These are phyloP conservation scores for Bombus polaris DNA, from an alignment of 1,140 invertebrate species.

Conservation along the genomic window DNA sequence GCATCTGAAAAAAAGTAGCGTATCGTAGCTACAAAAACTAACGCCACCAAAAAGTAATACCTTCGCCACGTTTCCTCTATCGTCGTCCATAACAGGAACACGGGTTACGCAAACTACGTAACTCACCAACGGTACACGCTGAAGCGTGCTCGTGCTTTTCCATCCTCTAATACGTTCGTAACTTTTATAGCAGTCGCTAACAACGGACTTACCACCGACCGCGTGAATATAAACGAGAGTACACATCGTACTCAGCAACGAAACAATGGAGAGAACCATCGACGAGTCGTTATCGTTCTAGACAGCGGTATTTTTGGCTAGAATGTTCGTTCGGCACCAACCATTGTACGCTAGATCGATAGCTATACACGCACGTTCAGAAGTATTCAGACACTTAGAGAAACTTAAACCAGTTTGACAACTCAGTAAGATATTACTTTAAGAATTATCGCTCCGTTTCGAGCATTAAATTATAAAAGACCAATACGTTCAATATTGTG, in stretches of 20 bases:
- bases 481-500: not conserved
- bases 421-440: not conserved
- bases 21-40: not conserved
- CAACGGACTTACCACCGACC: constrained; percentile 1
- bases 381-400: not conserved
- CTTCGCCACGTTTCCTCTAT: not conserved
- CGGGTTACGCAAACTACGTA: not conserved
- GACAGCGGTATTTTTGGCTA: constrained; percentile 43
- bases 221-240: constrained; percentile 13
- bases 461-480: not conserved
- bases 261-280: not conserved
- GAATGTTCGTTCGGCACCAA: not conserved
- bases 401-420: not conserved
- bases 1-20: not conserved
- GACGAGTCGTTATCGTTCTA: constrained; percentile 14
- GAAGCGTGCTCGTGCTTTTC: not conserved
- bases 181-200: constrained; percentile 21
- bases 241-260: not conserved
- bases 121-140: not conserved
- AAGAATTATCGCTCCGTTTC: not conserved
- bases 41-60: not conserved
- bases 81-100: not conserved
- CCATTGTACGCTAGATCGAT: constrained; percentile 43
- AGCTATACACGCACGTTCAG: not conserved
- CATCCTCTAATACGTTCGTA: constrained; percentile 15